Percentiles rank a stretch among this genome's conserved stretches.
phyloP scores from a whole-genome alignment of 2,113 vertebrate species.

The Grus americana region DNA sequence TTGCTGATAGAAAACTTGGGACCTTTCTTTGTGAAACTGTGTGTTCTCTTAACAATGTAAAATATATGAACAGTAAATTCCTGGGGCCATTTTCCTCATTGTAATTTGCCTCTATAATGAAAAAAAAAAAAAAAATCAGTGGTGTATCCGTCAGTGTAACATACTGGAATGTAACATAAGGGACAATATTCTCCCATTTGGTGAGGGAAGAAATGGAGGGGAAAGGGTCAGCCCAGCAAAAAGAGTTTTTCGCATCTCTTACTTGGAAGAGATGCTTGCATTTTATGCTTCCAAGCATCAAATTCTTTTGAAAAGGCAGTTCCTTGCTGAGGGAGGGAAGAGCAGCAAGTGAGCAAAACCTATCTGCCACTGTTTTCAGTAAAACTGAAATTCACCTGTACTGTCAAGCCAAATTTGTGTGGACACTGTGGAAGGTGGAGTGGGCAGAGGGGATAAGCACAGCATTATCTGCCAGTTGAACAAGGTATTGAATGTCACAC shows the following conservation, averaged over 20 bases:
- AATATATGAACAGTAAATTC: neutral
- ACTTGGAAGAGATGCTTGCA: neutral
- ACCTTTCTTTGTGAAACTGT: neutral
- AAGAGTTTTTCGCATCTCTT: neutral
- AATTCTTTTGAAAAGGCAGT: neutral
- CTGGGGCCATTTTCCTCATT: neutral
- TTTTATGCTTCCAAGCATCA: neutral
- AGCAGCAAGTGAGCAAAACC: neutral
- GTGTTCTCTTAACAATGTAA: neutral
- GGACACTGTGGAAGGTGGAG: neutral
- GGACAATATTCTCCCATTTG: neutral
- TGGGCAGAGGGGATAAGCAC: neutral
- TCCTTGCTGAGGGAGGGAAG: neutral
- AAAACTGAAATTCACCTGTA: neutral
- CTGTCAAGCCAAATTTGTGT: neutral
- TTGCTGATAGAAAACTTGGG: conserved; percentile 21
- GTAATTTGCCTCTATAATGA: neutral
- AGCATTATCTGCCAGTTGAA: neutral
- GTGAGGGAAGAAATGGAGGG: neutral
- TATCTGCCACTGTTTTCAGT: neutral
- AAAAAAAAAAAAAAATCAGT: neutral
- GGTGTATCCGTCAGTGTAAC: neutral
- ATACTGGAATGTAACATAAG: neutral
- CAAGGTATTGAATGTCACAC: neutral
- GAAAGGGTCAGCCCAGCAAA: neutral